Evolutionary conservation across 2,113 vertebrate genomes (phyloP), one percentile per base, ranked within the genome.

Genomic region (Pituophis catenifer): DNA sequence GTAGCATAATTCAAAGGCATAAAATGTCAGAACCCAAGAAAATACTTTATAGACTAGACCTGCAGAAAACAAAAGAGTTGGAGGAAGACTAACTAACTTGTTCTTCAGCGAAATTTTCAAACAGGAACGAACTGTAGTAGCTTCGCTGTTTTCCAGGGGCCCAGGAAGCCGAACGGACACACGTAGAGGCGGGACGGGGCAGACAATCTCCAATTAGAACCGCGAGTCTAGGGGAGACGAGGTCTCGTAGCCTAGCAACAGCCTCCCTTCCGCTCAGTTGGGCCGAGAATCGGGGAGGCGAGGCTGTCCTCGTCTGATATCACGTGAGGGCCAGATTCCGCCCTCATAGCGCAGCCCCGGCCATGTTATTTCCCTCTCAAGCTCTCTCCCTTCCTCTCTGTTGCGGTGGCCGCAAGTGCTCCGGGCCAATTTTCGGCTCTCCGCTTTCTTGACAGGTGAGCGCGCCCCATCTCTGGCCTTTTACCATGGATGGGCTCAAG

Each of bases 401-500:
- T 89, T 0, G 55, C 7, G 8, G 93, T 44, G 85, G 91, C 54
- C 0, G 59, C 26, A 48, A 86, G 62, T 50, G 3, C 12, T 7
- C 10, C 17, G 86, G 0, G 24, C 10, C 0, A 29, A 57, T 0
- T 4, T 33, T 0, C 0, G 12, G 50, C 87, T 3, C 0, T 1
- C 1, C 26, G 12, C 59, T 70, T 89, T 91, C n/a, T 29, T 57
- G 96, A 93, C 58, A 91, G 92, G 94, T 94, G 92, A 91, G 75
- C 6, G 55, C 10, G 57, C 6, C 9, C 50, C 2, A 2, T 21
- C 8, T 48, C 38, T 52, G 2, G 50, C 10, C 38, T 58, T 38
- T 33, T 38, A n/a, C 17, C 15, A 8, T 33, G 3, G 12, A 2
- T n/a, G 50, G 12, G 26, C 12, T n/a, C 50, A 54, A 9, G 53